Evolutionary conservation across 1,140 invertebrate species (phyloP).

Genomic region (Lepidurus couesii): DNA sequence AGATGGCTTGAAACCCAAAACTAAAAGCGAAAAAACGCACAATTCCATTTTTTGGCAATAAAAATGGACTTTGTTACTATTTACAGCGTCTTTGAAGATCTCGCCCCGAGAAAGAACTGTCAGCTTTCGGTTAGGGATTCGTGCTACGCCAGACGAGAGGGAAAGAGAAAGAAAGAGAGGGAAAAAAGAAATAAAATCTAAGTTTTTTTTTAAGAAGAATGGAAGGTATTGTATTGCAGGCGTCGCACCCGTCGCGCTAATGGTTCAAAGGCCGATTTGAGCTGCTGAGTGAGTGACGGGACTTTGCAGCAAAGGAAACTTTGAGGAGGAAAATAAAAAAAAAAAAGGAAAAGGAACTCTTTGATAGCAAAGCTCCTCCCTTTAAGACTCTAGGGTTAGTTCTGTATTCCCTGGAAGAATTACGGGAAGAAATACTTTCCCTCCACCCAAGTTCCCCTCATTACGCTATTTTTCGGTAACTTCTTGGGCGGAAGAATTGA

Average conservation of each 20-base stretch:
- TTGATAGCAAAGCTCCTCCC: neutral
- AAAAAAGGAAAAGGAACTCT: neutral
- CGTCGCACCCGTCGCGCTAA: neutral
- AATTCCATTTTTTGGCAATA: too few species aligned
- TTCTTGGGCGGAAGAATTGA: neutral
- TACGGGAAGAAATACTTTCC: neutral
- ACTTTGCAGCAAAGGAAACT: neutral
- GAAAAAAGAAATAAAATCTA: neutral
- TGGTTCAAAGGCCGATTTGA: conserved; percentile 21
- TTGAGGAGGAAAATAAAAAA: neutral
- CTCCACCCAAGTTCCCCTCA: neutral
- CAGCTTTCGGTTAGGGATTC: too few species aligned
- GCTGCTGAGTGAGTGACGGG: neutral
- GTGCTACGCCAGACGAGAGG: neutral
- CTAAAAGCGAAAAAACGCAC: too few species aligned
- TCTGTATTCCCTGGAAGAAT: neutral
- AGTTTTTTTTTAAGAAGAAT: neutral
- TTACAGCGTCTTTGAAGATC: too few species aligned
- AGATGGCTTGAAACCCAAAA: too few species aligned
- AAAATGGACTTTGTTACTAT: too few species aligned
- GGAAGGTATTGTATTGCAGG: neutral
- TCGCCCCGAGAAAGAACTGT: too few species aligned
- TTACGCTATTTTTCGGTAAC: neutral
- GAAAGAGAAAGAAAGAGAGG: neutral
- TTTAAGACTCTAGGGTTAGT: neutral